Conservation (phyloP, 92 coral and sea anemone genomes). For the Ricordea florida region DNA sequence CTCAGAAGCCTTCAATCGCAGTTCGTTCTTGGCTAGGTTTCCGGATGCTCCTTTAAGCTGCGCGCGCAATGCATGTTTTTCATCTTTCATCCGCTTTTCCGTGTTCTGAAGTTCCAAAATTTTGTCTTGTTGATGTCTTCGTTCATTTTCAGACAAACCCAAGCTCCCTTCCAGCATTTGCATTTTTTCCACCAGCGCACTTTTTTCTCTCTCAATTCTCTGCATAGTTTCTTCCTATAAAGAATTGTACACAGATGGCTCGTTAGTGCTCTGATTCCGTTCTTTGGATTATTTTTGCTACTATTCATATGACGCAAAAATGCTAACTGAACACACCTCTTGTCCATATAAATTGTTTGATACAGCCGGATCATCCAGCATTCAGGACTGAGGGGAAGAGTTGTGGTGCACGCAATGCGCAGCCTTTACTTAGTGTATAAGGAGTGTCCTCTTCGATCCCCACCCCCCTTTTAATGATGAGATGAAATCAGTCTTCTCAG, state of each 20-base stretch:
- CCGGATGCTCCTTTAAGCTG: slow-evolving; percentile 77
- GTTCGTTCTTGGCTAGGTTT: slow-evolving; percentile 60
- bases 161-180: slow-evolving; percentile 78
- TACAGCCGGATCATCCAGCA: too few relatives aligned
- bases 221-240: slow-evolving; percentile 81
- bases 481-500: too few relatives aligned
- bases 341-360: too few relatives aligned
- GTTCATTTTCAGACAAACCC: slow-evolving; percentile 75
- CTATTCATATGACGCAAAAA: too few relatives aligned
- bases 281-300: too few relatives aligned
- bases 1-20: slow-evolving; percentile 68
- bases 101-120: slow-evolving; percentile 77
- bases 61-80: slow-evolving; percentile 62
- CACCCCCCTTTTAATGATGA: too few relatives aligned
- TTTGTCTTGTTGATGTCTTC: slow-evolving; percentile 74
- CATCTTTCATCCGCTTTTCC: slow-evolving; percentile 59
- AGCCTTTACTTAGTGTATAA: too few relatives aligned
- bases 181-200: slow-evolving; percentile 58
- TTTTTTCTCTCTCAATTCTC: slow-evolving; percentile 66
- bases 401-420: too few relatives aligned
- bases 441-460: too few relatives aligned
- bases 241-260: background rate
- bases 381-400: too few relatives aligned
- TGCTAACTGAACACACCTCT: too few relatives aligned
- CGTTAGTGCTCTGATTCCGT: too few relatives aligned